Evolutionary conservation across 2,797 vertebrate species (phyloP), one percentile per base, ranked within the genome.

Genomic region (Diplodus sargus): DNA sequence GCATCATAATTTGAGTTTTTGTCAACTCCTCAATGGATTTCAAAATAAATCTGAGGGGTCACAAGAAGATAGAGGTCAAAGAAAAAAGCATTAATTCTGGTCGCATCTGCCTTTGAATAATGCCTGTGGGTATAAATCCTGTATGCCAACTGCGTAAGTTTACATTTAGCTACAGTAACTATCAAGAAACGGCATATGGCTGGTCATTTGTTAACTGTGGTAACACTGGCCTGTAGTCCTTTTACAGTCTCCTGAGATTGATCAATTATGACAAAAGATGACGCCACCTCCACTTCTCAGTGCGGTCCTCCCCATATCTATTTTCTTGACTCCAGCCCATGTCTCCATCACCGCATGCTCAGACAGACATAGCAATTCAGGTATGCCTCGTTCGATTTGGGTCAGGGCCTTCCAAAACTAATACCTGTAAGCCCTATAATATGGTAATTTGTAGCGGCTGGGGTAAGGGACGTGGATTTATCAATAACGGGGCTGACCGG

Each of bases 391-490:
- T 93, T 80, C 84, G 91, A 93, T 92, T 94, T 87, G 79, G 87
- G 90, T 89, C 84, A 82, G 87, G 87, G 87, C 92, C 89, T 86
- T 80, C 71, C 77, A 84, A 89, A 92, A 79, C 87, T 94, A 95
- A 94, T 93, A 92, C 93, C 91, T 88, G 85, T 94, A 95, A 95
- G 92, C 90, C 89, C 87, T 91, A 85, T 95, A 95, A 95, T 94
- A 87, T 88, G 79, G 81, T 94, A 78, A 95, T 95, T 95, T 95
- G 94, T 93, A 93, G 91, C 85, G 91, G 91, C 94, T 93, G 92
- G 88, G 71, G 80, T 90, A 85, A 82, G 85, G 88, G 90, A 93
- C 60, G 78, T 70, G 90, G 88, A 94, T 95, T 94, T 93, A 93
- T 94, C 94, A 93, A 91, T 90, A 92, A 84, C 77, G 11, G 82